Evolutionary conservation across 2,888 invertebrate species (phyloP).

Genomic region (Drosophila atroscutellata): DNA sequence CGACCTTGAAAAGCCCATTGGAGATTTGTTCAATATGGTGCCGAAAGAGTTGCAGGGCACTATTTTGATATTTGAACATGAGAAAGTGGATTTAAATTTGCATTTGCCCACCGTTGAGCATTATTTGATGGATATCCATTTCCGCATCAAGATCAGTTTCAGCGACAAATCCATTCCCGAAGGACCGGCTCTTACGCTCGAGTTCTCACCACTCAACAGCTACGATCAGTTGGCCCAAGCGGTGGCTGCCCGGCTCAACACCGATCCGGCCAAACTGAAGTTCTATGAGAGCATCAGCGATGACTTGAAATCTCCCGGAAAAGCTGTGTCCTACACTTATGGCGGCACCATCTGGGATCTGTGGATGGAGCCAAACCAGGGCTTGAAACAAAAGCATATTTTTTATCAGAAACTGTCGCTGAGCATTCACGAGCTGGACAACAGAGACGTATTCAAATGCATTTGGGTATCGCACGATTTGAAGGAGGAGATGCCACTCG

Average conservation of each 20-base stretch:
- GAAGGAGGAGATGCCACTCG: slow-evolving; percentile 97
- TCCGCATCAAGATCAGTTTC: slow-evolving; percentile 96
- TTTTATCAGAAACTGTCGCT: slow-evolving; percentile 98
- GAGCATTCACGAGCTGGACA: slow-evolving; percentile 98
- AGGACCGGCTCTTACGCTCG: slow-evolving; percentile 93
- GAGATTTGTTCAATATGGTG: slow-evolving; percentile 88
- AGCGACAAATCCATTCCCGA: slow-evolving; percentile 97
- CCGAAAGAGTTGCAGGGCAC: slow-evolving; percentile 96
- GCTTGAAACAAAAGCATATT: slow-evolving; percentile 94
- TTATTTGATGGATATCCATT: slow-evolving; percentile 95
- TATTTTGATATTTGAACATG: slow-evolving; percentile 98
- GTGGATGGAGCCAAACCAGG: slow-evolving; percentile 93
- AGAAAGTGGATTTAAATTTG: slow-evolving; percentile 90
- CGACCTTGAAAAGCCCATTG: slow-evolving; percentile 89
- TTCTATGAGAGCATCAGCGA: slow-evolving; percentile 97
- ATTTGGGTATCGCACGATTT: slow-evolving; percentile 94
- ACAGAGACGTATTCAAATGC: slow-evolving; percentile 97
- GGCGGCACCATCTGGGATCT: slow-evolving; percentile 90
- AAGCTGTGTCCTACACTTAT: slow-evolving; percentile 83
- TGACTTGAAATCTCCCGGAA: slow-evolving; percentile 83
- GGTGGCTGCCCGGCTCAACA: slow-evolving; percentile 95
- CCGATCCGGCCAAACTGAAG: slow-evolving; percentile 96
- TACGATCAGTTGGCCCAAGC: slow-evolving; percentile 97
- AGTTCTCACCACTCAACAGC: slow-evolving; percentile 95
- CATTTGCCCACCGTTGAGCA: slow-evolving; percentile 96